Conservation (phyloP, 2,888 invertebrate genomes). For the Eupeodes luniger region DNA sequence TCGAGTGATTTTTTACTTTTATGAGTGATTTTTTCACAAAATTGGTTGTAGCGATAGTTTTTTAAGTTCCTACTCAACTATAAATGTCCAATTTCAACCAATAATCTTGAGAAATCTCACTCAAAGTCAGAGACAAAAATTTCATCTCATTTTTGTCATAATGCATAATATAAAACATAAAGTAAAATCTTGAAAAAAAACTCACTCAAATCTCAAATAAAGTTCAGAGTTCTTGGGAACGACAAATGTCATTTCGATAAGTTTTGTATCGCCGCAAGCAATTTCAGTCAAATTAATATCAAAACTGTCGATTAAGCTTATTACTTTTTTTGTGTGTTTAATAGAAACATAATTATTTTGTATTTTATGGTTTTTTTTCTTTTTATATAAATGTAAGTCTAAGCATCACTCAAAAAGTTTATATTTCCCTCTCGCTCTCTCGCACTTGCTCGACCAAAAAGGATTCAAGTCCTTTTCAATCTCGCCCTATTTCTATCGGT, state of each 20-base stretch:
- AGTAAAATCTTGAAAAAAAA: no score
- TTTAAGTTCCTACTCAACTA: no score
- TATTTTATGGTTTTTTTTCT: constrained; percentile 48
- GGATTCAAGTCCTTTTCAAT: constrained; percentile 4
- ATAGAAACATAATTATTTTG: constrained; percentile 19
- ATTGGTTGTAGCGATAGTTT: no score
- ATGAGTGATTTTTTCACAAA: no score
- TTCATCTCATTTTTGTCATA: no score
- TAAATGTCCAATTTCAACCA: no score
- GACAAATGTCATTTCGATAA: no score
- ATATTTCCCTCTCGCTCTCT: constrained; percentile 37
- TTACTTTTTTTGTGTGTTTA: constrained; percentile 16
- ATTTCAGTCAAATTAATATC: not conserved
- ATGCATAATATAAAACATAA: no score
- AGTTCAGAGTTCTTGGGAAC: no score
- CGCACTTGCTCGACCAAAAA: constrained; percentile 27
- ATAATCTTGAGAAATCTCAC: no score
- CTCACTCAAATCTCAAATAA: not conserved
- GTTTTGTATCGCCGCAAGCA: not conserved
- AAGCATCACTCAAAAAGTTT: constrained; percentile 73
- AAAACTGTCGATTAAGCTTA: not conserved
- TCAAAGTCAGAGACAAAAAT: no score
- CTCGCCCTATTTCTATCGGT: constrained; percentile 60
- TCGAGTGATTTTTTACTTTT: no score
- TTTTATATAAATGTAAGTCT: constrained; percentile 44